Conservation (phyloP, 2,113 vertebrate genomes). For the Tachycineta bicolor region DNA sequence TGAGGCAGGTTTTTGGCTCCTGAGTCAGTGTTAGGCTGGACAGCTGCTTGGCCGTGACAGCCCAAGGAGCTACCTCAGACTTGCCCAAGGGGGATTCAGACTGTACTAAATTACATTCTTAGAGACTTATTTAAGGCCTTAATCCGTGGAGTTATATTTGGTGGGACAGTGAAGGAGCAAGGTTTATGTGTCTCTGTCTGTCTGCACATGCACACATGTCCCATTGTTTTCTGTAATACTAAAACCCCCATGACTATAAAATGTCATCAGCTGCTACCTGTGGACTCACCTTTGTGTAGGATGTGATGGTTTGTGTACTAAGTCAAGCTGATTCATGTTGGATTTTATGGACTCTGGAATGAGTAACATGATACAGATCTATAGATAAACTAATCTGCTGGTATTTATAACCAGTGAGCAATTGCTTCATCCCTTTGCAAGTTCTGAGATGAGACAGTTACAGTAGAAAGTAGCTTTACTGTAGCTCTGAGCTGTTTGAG, state of each 20-base stretch:
- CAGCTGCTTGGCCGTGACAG: constrained; percentile 41
- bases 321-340: constrained; percentile 19
- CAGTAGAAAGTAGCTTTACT: constrained; percentile 2
- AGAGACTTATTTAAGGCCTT: constrained; percentile 30
- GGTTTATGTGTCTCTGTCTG: background rate
- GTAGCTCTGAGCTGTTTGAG: background rate
- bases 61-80: constrained; percentile 38
- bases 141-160: constrained; percentile 53
- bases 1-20: constrained; percentile 29
- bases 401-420: constrained; percentile 58
- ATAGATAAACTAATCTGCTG: constrained; percentile 52
- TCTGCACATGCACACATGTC: background rate
- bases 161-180: constrained; percentile 1
- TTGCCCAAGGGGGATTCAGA: constrained; percentile 14
- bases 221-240: background rate
- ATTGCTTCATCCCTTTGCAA: constrained; percentile 27
- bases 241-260: background rate
- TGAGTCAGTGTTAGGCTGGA: constrained; percentile 4
- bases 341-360: constrained; percentile 42
- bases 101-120: constrained; percentile 33
- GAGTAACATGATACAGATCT: constrained; percentile 58
- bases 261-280: background rate
- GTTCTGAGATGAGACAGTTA: constrained; percentile 2
- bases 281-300: background rate
- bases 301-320: background rate